These are phyloP conservation scores for Tubiluchus corallicola DNA, from an alignment of 2,888 invertebrate genomes.

Conservation along the genomic window DNA sequence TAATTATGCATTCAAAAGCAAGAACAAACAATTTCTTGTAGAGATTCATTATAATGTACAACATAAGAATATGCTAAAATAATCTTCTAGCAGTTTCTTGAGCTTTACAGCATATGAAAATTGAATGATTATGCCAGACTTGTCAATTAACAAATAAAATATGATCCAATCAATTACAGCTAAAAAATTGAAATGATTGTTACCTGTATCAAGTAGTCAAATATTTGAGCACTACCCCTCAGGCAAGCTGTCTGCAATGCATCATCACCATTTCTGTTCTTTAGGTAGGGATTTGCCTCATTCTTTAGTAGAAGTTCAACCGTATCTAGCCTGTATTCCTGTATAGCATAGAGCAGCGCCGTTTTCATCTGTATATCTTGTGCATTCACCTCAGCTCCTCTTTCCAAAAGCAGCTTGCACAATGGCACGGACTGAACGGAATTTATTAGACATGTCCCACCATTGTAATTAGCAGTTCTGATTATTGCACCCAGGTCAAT, in stretches of 20 bases:
- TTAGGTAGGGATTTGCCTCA: constrained; percentile 45
- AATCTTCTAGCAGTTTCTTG: no score
- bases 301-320: constrained; percentile 55
- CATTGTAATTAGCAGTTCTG: constrained; percentile 64
- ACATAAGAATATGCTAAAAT: no score
- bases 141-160: no score
- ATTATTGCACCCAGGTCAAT: constrained; percentile 34
- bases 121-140: no score
- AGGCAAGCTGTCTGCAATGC: constrained; percentile 69
- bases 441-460: constrained; percentile 82
- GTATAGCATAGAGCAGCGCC: constrained; percentile 77
- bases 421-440: constrained; percentile 66
- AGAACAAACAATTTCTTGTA: no score
- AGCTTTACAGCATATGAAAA: no score
- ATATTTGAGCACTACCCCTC: constrained; percentile 37
- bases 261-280: constrained; percentile 65
- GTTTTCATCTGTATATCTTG: constrained; percentile 74
- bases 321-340: constrained; percentile 49
- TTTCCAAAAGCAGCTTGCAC: constrained; percentile 54
- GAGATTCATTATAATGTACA: no score
- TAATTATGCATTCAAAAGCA: no score
- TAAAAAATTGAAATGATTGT: no score
- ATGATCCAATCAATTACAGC: no score
- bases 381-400: constrained; percentile 66
- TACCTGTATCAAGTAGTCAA: constrained; percentile 43